phyloP scores from a whole-genome alignment of 2,888 invertebrate species.

The Caenorhabditis sp. region DNA sequence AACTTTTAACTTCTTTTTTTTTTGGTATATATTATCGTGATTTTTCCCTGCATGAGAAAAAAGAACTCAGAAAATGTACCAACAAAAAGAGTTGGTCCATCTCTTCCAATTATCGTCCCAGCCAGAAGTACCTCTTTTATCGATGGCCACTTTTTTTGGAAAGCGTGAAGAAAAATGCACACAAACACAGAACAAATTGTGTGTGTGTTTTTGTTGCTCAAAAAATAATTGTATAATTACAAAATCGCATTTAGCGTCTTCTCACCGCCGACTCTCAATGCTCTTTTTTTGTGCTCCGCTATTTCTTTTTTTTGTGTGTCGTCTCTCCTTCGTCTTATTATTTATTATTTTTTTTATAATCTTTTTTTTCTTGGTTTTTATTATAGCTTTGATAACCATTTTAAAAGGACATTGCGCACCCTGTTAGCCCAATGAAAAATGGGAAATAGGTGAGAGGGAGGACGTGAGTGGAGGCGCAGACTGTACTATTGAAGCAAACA shows the following conservation, averaged over 20 bases:
- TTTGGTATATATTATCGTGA: background rate
- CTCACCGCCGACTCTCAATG: background rate
- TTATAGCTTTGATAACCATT: too few species aligned
- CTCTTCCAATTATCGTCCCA: background rate
- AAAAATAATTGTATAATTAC: conserved; percentile 34
- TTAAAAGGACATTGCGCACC: too few species aligned
- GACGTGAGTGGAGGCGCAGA: too few species aligned
- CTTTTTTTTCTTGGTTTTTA: too few species aligned
- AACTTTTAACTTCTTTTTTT: background rate
- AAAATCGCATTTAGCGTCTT: conserved; percentile 13
- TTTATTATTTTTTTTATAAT: conserved; percentile 14
- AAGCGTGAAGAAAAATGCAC: background rate
- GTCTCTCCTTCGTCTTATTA: conserved; percentile 7
- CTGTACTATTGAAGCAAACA: too few species aligned
- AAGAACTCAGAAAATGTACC: background rate
- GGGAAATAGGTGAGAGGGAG: too few species aligned
- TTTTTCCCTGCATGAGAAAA: background rate
- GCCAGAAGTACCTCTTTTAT: background rate
- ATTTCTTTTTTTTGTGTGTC: conserved; percentile 12
- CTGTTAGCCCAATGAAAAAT: too few species aligned
- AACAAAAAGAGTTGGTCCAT: background rate
- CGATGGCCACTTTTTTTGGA: too few species aligned
- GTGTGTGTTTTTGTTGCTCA: background rate
- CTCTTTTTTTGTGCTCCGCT: conserved; percentile 3
- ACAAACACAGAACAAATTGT: background rate